Evolutionary conservation across 2,113 vertebrate species (phyloP).

Genomic region (Mesocricetus auratus): DNA sequence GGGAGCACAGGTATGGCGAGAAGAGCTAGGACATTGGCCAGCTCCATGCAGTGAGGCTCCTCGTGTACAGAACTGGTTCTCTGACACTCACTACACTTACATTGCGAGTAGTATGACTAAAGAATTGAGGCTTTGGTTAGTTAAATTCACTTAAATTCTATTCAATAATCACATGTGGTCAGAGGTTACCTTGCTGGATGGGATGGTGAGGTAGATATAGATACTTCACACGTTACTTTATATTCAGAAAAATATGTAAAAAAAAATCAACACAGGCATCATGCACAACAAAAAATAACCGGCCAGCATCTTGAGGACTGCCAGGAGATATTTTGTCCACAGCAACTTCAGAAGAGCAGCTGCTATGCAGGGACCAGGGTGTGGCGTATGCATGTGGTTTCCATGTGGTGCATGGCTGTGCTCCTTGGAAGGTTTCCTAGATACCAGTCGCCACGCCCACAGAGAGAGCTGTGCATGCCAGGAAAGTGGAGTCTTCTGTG

Average conservation of each 20-base stretch:
- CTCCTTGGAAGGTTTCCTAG: conserved; percentile 57
- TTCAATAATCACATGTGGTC: neutral
- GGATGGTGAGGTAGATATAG: neutral
- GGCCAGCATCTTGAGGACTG: neutral
- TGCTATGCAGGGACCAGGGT: neutral
- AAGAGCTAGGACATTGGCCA: neutral
- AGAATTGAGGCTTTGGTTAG: neutral
- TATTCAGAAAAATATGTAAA: neutral
- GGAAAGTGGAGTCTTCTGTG: conserved; percentile 29
- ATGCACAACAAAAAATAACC: conserved; percentile 2
- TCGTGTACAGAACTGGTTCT: neutral
- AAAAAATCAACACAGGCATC: neutral
- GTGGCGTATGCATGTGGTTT: neutral
- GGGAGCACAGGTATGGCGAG: neutral
- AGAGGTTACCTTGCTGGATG: neutral
- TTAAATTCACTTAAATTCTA: conserved; percentile 35
- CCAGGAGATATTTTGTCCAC: neutral
- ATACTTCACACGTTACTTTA: conserved; percentile 29
- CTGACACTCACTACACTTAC: neutral
- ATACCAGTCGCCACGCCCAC: neutral
- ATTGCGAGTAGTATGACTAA: neutral
- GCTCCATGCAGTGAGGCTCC: neutral
- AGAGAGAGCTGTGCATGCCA: conserved; percentile 40
- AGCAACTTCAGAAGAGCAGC: neutral
- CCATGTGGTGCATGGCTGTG: neutral